Evolutionary conservation across 1,140 invertebrate species (phyloP).

Genomic region (Oedothorax gibbosus): DNA sequence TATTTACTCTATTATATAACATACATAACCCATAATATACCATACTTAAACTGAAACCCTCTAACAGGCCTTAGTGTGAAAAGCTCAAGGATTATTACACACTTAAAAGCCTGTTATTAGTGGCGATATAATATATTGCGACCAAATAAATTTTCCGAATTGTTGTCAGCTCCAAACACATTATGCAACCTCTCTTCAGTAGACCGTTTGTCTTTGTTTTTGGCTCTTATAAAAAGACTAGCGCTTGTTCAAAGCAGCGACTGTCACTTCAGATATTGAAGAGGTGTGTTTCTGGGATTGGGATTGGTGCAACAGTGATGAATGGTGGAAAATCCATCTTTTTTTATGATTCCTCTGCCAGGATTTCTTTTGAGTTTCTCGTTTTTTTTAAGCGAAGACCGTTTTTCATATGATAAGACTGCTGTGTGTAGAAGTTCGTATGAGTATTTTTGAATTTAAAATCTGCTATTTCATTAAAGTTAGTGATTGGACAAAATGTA

Average conservation of each 20-base stretch:
- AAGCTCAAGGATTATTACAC: neutral
- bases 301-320: conserved; percentile 36
- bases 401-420: too few species aligned
- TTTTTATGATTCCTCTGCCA: neutral
- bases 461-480: too few species aligned
- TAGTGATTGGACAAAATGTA: too few species aligned
- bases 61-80: neutral
- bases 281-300: conserved; percentile 34
- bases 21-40: too few species aligned
- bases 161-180: conserved; percentile 48
- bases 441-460: too few species aligned
- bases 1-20: too few species aligned
- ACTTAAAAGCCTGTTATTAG: conserved; percentile 47
- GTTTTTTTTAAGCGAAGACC: too few species aligned
- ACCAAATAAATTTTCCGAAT: conserved; percentile 31
- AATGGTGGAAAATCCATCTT: conserved; percentile 4
- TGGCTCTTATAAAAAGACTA: conserved; percentile 13
- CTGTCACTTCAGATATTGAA: conserved; percentile 35
- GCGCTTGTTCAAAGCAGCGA: conserved; percentile 49
- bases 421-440: too few species aligned
- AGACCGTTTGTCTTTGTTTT: conserved; percentile 11
- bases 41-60: too few species aligned
- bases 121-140: conserved; percentile 50
- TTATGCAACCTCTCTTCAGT: conserved; percentile 49
- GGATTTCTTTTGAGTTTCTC: too few species aligned